Percentiles rank a stretch among this genome's conserved stretches.
Evolutionary conservation across 2,888 invertebrate genomes (phyloP).

Genomic region (Atrina japonica): DNA sequence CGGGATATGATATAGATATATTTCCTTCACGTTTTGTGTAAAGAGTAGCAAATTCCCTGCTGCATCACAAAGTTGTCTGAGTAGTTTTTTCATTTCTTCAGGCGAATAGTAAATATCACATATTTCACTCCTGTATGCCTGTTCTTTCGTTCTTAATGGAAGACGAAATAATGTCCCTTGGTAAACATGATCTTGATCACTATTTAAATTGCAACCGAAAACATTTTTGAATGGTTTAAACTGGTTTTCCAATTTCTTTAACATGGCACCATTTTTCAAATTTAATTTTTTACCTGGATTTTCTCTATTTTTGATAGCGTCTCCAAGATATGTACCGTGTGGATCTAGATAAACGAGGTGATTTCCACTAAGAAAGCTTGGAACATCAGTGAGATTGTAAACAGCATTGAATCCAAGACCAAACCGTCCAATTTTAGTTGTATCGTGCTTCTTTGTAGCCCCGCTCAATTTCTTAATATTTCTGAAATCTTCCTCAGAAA

Average conservation of each 20-base stretch:
- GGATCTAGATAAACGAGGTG: slow-evolving; percentile 75
- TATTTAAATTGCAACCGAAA: slow-evolving; percentile 76
- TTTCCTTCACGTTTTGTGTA: slow-evolving; percentile 72
- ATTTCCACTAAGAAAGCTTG: slow-evolving; percentile 72
- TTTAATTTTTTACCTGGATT: slow-evolving; percentile 67
- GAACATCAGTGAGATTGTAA: slow-evolving; percentile 75
- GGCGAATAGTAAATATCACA: slow-evolving; percentile 56
- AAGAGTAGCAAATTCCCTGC: slow-evolving; percentile 75
- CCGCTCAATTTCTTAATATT: slow-evolving; percentile 70
- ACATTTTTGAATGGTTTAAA: slow-evolving; percentile 72
- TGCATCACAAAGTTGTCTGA: slow-evolving; percentile 64
- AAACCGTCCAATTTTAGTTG: slow-evolving; percentile 72
- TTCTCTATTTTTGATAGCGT: slow-evolving; percentile 20
- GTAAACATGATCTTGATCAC: slow-evolving; percentile 68
- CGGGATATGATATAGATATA: slow-evolving; percentile 69
- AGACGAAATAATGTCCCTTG: slow-evolving; percentile 76
- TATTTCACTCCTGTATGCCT: slow-evolving; percentile 73
- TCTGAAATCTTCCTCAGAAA: slow-evolving; percentile 67
- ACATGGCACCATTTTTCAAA: slow-evolving; percentile 50
- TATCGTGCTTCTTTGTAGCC: slow-evolving; percentile 68
- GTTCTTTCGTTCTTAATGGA: slow-evolving; percentile 71
- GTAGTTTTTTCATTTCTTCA: slow-evolving; percentile 64
- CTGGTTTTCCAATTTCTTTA: slow-evolving; percentile 62
- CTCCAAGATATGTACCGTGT: slow-evolving; percentile 66
- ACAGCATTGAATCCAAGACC: slow-evolving; percentile 75